Base-by-base conservation (phyloP, 2,113 vertebrate genomes). In the Oreochromis niloticus region DNA sequence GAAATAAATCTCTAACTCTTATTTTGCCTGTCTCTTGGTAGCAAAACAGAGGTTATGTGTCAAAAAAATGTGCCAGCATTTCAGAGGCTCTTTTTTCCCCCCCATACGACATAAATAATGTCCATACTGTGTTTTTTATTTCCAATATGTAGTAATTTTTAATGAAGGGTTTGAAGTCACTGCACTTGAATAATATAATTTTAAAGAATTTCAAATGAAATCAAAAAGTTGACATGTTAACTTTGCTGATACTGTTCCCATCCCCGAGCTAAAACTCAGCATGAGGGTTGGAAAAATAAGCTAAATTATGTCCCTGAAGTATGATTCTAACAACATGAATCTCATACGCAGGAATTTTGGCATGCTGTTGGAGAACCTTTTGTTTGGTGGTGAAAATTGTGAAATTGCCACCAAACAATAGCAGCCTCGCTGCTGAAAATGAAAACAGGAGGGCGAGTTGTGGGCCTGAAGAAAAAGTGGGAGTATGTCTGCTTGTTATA, bases 21-120 rank as follows among this genome's bases (percentile, higher is more conserved):
- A 30, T 30, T 30, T 48, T 48, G 4, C 2, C 4, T 75, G 43
- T 17, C 0, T 75, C 39, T 30, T 24, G 24, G 41, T 30, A 48
- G 9, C 71, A 75, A 48, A 75, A 46, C 24, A 71, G 12, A 41
- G 7, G 36, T 43, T 68, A 36, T 36, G 61, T n/a, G 12, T 22
- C 4, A 4, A 39, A 39, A 59, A 39, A 39, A 4, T 3, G 1
- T 14, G 63, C 19, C 10, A 13, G 63, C 10, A 9, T 73, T 10
- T 46, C 3, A 73, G 39, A 27, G 39, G 13, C 13, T 24, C n/a
- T 71, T 43, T 43, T 4, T 0, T 0, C 0, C 7, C 11, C 11
- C 36, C 68, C 22, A 7, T 10, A 73, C 2, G 1, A 73, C 68
- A 73, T 46, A 73, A 27, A 46, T 27, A 43, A 71, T 71, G 7